A percentile compares a stretch with the other conserved stretches of the same genome.
phyloP scores from a whole-genome alignment of 2,888 invertebrate species.

The Gisinianus flammeolus region DNA sequence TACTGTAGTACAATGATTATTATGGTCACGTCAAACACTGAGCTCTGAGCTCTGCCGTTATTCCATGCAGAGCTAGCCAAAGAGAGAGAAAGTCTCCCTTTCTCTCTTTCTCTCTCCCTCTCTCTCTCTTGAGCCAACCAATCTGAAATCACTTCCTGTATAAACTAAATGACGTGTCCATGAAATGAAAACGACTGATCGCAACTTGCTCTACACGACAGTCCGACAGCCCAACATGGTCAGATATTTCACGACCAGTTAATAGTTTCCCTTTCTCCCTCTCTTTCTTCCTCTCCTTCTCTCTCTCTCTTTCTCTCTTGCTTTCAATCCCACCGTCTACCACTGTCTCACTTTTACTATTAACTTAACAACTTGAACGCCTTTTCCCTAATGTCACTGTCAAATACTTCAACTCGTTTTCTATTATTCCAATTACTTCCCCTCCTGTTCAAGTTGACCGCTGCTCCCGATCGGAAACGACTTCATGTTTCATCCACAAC shows the following conservation, averaged over 20 bases:
- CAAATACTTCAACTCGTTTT: slow-evolving; percentile 3
- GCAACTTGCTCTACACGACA: neutral
- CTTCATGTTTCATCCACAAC: too few species aligned
- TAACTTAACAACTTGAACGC: neutral
- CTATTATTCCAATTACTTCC: slow-evolving; percentile 9
- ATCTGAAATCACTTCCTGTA: slow-evolving; percentile 35
- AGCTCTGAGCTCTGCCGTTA: neutral
- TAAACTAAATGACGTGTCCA: slow-evolving; percentile 29
- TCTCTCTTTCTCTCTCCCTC: neutral
- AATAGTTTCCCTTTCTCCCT: slow-evolving; percentile 9
- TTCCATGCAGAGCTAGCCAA: slow-evolving; percentile 3
- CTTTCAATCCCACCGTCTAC: neutral
- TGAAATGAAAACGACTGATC: slow-evolving; percentile 18
- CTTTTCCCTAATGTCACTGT: slow-evolving; percentile 16
- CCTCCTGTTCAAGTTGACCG: neutral
- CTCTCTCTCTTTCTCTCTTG: neutral
- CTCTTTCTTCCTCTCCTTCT: neutral
- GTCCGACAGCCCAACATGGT: neutral
- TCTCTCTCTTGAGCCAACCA: neutral
- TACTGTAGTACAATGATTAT: slow-evolving; percentile 24
- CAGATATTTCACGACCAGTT: neutral
- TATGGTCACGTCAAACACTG: slow-evolving; percentile 33
- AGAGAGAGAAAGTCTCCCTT: slow-evolving; percentile 15
- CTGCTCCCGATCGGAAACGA: neutral
- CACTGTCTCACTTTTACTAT: neutral